Percentiles rank a stretch among this genome's conserved stretches.
Conservation (phyloP, 2,113 vertebrate genomes). For the Callospermophilus lateralis region DNA sequence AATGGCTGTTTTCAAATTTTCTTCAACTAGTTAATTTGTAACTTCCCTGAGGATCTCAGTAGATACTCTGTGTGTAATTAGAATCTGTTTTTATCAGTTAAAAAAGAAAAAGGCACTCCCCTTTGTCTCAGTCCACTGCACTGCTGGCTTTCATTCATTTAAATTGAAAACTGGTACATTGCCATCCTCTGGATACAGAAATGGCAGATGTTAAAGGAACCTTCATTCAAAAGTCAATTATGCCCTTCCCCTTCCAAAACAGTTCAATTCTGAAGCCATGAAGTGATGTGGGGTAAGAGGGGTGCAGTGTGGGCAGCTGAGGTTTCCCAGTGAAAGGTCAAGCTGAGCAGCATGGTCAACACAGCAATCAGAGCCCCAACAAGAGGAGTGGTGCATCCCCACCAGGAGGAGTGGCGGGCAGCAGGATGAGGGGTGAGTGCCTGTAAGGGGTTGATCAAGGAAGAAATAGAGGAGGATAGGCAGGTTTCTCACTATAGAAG, state of each 20-base stretch:
- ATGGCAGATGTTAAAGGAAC: constrained; percentile 42
- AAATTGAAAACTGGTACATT: constrained; percentile 65
- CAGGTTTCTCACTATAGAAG: neutral
- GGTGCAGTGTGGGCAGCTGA: neutral
- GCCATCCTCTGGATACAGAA: constrained; percentile 52
- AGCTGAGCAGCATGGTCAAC: neutral
- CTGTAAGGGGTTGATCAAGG: neutral
- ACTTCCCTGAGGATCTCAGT: constrained; percentile 75
- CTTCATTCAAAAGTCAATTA: constrained; percentile 67
- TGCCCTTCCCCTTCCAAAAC: constrained; percentile 25
- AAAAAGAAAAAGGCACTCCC: neutral
- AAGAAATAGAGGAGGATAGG: neutral
- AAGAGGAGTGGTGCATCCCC: rapidly evolving
- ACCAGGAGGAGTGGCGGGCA: too few relatives aligned
- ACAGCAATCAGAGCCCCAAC: neutral
- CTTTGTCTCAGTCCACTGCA: constrained; percentile 57
- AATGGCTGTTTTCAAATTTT: constrained; percentile 17
- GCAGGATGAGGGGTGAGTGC: too few relatives aligned
- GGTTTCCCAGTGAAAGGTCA: neutral
- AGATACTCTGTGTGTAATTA: constrained; percentile 69
- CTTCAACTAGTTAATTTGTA: constrained; percentile 67
- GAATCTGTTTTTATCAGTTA: constrained; percentile 69
- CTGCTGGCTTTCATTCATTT: constrained; percentile 63
- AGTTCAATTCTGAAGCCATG: neutral
- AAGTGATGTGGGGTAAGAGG: neutral